A percentile compares a stretch with the other conserved stretches of the same genome.
These are phyloP conservation scores for Glaucopsyche alexis DNA, from an alignment of 2,888 invertebrate species.

Conservation along the genomic window DNA sequence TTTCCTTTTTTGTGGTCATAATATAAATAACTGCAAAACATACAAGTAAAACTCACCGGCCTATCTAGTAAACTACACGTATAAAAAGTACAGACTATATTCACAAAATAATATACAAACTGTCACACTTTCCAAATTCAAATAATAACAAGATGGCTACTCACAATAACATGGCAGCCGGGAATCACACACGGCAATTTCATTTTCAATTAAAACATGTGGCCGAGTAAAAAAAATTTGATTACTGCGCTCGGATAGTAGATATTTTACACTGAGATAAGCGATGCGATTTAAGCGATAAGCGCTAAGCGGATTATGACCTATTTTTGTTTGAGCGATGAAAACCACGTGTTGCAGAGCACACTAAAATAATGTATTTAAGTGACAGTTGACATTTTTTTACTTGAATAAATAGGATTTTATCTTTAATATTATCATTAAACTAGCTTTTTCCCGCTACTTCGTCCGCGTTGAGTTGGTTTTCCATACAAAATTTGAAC, in stretches of 20 bases:
- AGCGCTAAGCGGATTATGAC: slow-evolving; percentile 31
- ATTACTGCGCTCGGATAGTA: slow-evolving; percentile 18
- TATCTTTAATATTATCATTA: no score
- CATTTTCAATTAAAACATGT: slow-evolving; percentile 45
- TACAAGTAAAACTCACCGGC: no score
- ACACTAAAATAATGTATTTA: neutral
- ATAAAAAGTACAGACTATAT: no score
- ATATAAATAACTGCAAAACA: no score
- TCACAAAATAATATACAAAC: neutral
- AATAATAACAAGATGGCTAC: slow-evolving; percentile 42
- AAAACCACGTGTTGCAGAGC: no score
- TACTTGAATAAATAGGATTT: no score
- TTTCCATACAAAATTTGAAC: no score
- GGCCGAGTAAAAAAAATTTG: slow-evolving; percentile 17
- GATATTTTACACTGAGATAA: slow-evolving; percentile 56
- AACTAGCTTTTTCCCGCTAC: no score
- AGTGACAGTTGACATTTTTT: no score
- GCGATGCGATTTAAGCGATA: slow-evolving; percentile 43
- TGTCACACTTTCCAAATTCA: slow-evolving; percentile 1
- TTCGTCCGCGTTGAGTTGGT: no score
- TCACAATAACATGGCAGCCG: slow-evolving; percentile 60
- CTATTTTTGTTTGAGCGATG: neutral
- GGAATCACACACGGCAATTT: slow-evolving; percentile 61
- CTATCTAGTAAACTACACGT: no score
- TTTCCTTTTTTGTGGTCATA: no score